phyloP scores from a whole-genome alignment of 2,888 invertebrate species.

The Anodontia alba region DNA sequence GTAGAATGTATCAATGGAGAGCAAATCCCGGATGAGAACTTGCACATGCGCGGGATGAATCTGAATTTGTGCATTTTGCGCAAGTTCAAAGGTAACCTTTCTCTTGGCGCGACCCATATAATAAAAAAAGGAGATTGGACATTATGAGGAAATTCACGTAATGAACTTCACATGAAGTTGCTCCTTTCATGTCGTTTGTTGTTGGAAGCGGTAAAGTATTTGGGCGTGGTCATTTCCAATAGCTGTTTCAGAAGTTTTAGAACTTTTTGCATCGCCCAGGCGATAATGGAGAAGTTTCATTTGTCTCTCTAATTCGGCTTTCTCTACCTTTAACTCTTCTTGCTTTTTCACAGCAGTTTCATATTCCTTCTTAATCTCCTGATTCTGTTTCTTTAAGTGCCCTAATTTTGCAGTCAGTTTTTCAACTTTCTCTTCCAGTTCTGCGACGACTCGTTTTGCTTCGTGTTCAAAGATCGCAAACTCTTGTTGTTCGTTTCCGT shows the following conservation, averaged over 20 bases:
- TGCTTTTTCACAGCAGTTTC: background rate
- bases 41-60: too few relatives aligned
- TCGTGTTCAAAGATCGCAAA: slow-evolving; percentile 9
- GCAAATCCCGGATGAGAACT: too few relatives aligned
- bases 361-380: background rate
- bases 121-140: too few relatives aligned
- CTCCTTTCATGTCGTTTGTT: background rate
- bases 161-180: too few relatives aligned
- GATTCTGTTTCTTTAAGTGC: background rate
- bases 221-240: background rate
- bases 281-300: background rate
- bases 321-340: background rate
- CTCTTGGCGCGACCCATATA: too few relatives aligned
- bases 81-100: too few relatives aligned
- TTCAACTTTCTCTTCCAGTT: slow-evolving; percentile 5
- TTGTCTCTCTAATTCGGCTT: background rate
- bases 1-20: too few relatives aligned
- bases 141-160: too few relatives aligned
- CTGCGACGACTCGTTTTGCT: background rate
- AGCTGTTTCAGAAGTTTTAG: background rate
- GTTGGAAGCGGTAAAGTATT: background rate
- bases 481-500: background rate
- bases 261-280: background rate
- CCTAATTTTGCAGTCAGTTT: background rate
- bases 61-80: too few relatives aligned